phyloP scores from a whole-genome alignment of 2,113 vertebrate species.

The Sebastes fasciatus region DNA sequence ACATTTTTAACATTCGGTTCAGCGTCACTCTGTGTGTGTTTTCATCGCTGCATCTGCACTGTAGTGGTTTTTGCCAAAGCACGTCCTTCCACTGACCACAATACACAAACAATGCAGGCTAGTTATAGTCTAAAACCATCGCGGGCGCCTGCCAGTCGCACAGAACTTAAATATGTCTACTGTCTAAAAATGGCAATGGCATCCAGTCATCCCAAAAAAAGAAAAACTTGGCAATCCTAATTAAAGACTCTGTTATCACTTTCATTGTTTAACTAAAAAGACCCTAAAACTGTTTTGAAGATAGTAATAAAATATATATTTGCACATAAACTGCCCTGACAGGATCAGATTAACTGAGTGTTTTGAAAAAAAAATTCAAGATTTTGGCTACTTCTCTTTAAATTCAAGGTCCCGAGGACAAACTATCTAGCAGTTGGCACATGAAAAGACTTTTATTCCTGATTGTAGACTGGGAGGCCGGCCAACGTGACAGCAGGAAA shows the following conservation, averaged over 20 bases:
- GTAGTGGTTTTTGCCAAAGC: slow-evolving; percentile 3
- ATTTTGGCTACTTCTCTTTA: slow-evolving; percentile 17
- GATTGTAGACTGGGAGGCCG: slow-evolving; percentile 47
- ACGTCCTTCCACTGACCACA: slow-evolving; percentile 32
- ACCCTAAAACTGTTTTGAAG: not conserved
- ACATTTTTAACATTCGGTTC: slow-evolving; percentile 6
- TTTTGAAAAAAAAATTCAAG: slow-evolving; percentile 13
- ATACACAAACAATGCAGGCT: slow-evolving; percentile 50
- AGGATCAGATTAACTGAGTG: not conserved
- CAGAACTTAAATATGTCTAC: slow-evolving; percentile 43
- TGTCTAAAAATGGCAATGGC: slow-evolving; percentile 48
- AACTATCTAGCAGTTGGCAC: slow-evolving; percentile 45
- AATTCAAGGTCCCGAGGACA: slow-evolving; percentile 40
- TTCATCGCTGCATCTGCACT: not conserved
- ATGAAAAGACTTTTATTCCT: slow-evolving; percentile 32
- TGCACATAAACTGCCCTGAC: slow-evolving; percentile 13
- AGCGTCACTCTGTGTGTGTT: not conserved
- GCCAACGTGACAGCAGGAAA: slow-evolving; percentile 56
- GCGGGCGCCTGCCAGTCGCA: slow-evolving; percentile 17
- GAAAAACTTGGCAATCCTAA: slow-evolving; percentile 28
- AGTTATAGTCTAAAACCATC: slow-evolving; percentile 22
- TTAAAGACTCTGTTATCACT: slow-evolving; percentile 50
- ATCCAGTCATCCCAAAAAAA: slow-evolving; percentile 11
- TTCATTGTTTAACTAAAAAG: slow-evolving; percentile 1
- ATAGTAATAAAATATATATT: slow-evolving; percentile 17